These are phyloP conservation scores for Coronaproctus castanopsis DNA, from an alignment of 2,888 invertebrate genomes.

Conservation along the genomic window DNA sequence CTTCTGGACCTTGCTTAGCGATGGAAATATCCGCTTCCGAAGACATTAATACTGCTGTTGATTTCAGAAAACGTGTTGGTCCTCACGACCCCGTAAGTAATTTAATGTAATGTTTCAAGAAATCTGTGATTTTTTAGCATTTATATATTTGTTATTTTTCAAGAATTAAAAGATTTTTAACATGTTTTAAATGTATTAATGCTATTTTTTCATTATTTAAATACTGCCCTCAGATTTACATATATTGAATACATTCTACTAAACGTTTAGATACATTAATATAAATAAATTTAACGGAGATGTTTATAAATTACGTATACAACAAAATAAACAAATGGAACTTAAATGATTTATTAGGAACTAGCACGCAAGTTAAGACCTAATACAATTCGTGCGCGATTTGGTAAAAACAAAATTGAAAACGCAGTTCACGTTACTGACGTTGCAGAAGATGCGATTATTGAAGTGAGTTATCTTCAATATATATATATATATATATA, in stretches of 20 bases:
- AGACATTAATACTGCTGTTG: constrained; percentile 30
- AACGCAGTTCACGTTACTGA: constrained; percentile 91
- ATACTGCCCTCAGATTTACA: no score
- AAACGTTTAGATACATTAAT: no score
- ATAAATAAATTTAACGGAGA: no score
- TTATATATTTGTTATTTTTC: neutral
- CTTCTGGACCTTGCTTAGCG: constrained; percentile 67
- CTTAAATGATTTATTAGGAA: no score
- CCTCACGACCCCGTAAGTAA: constrained; percentile 64
- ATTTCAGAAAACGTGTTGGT: constrained; percentile 55
- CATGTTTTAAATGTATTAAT: neutral
- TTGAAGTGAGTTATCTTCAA: constrained; percentile 48
- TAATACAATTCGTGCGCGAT: constrained; percentile 59
- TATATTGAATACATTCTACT: no score
- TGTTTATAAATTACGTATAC: no score
- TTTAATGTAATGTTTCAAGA: neutral
- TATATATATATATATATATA: no score
- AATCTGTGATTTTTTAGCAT: constrained; percentile 1
- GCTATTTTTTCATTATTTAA: no score
- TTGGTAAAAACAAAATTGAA: constrained; percentile 58
- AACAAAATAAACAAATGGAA: no score
- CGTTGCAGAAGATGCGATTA: constrained; percentile 60
- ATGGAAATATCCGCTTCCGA: constrained; percentile 52
- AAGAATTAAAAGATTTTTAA: neutral
- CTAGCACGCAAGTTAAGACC: constrained; percentile 68